These are phyloP conservation scores for Merops nubicus DNA, from an alignment of 2,113 vertebrate genomes.

Conservation along the genomic window DNA sequence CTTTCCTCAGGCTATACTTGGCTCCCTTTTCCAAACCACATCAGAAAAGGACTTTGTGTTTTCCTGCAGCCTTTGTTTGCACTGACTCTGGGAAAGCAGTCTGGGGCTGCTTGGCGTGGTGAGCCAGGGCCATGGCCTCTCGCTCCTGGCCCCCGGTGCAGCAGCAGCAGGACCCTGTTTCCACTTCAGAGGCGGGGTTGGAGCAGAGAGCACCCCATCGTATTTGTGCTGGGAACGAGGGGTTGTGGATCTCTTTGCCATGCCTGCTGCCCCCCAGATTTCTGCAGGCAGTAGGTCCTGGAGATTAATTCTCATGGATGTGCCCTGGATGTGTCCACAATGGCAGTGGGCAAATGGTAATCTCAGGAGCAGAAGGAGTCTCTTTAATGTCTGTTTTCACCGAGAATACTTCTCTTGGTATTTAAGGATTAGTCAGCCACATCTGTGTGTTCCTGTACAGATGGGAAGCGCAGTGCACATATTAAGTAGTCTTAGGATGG, in stretches of 20 bases:
- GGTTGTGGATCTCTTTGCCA: background rate
- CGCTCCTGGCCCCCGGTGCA: accelerated
- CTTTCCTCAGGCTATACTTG: slow-evolving; percentile 39
- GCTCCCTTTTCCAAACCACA: slow-evolving; percentile 53
- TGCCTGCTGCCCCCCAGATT: background rate
- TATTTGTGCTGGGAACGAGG: background rate
- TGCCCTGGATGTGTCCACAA: background rate
- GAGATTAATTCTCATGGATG: background rate
- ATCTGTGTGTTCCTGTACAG: background rate
- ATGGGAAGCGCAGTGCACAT: background rate
- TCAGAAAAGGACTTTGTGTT: slow-evolving; percentile 50
- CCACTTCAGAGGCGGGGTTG: background rate
- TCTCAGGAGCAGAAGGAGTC: background rate
- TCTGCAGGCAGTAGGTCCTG: background rate
- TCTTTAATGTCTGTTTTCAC: slow-evolving; percentile 39
- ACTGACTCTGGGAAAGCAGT: background rate
- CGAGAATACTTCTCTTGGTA: background rate
- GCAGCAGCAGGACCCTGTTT: background rate
- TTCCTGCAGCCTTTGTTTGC: slow-evolving; percentile 43
- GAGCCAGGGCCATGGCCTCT: background rate
- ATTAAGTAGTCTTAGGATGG: background rate
- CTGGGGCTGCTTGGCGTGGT: background rate
- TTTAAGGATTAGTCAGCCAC: slow-evolving; percentile 32
- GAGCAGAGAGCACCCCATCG: accelerated
- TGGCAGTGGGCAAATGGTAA: background rate